These are phyloP conservation scores for Cantharis lateralis DNA, from an alignment of 2,888 invertebrate genomes.

Conservation along the genomic window DNA sequence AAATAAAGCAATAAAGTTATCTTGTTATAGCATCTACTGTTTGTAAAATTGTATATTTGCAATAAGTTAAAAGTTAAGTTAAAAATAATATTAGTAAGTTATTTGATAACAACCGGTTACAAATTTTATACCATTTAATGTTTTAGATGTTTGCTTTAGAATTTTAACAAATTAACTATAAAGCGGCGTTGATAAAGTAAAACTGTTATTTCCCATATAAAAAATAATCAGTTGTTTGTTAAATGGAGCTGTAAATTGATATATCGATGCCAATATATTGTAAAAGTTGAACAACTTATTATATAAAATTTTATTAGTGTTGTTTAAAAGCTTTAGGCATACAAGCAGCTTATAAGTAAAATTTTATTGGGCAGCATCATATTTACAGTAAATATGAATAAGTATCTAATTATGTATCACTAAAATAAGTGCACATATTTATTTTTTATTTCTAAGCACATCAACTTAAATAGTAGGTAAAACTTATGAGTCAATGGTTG, in stretches of 20 bases:
- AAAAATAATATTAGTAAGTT: not conserved
- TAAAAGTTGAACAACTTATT: not conserved
- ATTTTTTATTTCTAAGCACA: not conserved
- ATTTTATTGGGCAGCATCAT: not conserved
- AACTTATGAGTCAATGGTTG: not conserved
- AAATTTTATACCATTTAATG: not conserved
- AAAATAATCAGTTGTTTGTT: constrained; percentile 1
- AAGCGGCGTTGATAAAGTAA: not conserved
- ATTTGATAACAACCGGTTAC: not conserved
- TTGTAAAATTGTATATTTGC: not conserved
- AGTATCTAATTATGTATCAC: not conserved
- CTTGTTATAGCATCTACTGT: not conserved
- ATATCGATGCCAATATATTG: not conserved
- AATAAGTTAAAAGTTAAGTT: not conserved
- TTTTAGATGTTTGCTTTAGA: not conserved
- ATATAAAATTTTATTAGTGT: not conserved
- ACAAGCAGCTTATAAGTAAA: not conserved
- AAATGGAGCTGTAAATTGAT: not conserved
- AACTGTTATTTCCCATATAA: not conserved
- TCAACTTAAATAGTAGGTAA: not conserved
- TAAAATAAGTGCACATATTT: not conserved
- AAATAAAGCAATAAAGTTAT: not conserved
- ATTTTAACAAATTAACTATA: not conserved
- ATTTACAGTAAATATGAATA: not conserved
- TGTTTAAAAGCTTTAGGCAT: not conserved